Evolutionary conservation across 2,888 invertebrate species (phyloP).

Genomic region (Xanthia icteritia): DNA sequence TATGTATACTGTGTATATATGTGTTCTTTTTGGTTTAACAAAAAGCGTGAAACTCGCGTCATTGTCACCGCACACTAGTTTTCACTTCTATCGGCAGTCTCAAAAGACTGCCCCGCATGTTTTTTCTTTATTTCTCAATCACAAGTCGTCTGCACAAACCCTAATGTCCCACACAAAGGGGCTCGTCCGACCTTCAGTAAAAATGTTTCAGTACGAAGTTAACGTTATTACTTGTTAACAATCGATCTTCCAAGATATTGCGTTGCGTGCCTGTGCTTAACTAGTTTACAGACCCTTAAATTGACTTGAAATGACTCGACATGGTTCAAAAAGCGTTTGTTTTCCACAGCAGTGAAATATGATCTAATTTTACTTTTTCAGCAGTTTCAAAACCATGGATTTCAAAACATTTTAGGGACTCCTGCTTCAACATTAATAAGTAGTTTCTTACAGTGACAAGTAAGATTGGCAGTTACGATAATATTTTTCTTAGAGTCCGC

Average conservation of each 20-base stretch:
- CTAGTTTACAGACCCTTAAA: conserved; percentile 49
- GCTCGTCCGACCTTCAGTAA: conserved; percentile 48
- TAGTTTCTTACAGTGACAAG: too few species aligned
- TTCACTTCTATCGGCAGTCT: too few species aligned
- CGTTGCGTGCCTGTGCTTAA: conserved; percentile 63
- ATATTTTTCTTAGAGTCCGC: too few species aligned
- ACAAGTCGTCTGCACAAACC: conserved; percentile 24
- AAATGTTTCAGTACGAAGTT: conserved; percentile 50
- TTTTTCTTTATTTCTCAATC: background rate
- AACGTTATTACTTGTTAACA: conserved; percentile 48
- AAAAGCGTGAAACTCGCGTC: too few species aligned
- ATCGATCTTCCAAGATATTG: conserved; percentile 61
- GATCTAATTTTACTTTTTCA: background rate
- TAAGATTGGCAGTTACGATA: too few species aligned
- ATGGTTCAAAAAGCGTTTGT: conserved; percentile 3
- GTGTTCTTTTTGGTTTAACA: too few species aligned
- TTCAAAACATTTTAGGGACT: too few species aligned
- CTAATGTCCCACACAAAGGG: conserved; percentile 30
- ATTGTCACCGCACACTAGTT: too few species aligned
- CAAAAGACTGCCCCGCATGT: too few species aligned
- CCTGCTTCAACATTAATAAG: too few species aligned
- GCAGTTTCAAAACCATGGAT: too few species aligned
- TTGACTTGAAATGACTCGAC: conserved; percentile 58
- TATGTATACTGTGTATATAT: too few species aligned
- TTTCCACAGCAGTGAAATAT: background rate